A percentile compares a stretch with the other conserved stretches of the same genome.
Evolutionary conservation across 2,888 invertebrate genomes (phyloP).

Genomic region (Chrysolina oricalcia): DNA sequence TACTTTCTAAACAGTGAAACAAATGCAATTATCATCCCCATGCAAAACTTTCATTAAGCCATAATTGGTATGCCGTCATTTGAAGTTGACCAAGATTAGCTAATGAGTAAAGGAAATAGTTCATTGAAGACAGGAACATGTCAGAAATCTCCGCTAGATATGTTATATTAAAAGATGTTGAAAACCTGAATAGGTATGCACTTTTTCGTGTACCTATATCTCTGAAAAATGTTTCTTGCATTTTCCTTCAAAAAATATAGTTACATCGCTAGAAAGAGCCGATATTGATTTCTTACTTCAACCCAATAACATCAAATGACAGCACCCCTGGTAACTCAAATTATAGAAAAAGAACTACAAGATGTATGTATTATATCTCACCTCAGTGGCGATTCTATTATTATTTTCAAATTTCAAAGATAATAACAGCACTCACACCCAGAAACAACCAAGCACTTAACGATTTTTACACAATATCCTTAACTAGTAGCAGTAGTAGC

Average conservation of each 20-base stretch:
- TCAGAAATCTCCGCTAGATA: too few relatives aligned
- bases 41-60: too few relatives aligned
- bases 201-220: background rate
- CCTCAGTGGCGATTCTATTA: background rate
- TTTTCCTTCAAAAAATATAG: background rate
- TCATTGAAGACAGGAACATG: too few relatives aligned
- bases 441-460: background rate
- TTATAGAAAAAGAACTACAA: background rate
- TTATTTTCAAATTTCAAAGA: background rate
- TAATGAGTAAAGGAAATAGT: too few relatives aligned
- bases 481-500: background rate
- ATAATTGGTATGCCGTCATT: too few relatives aligned
- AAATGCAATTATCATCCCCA: background rate
- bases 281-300: slow-evolving; percentile 1
- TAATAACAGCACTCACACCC: background rate
- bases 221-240: background rate
- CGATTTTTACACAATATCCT: background rate
- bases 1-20: slow-evolving; percentile 1
- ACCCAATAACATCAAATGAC: background rate
- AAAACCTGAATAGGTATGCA: too few relatives aligned
- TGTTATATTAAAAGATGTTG: too few relatives aligned
- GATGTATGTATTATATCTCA: background rate
- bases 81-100: too few relatives aligned
- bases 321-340: background rate
- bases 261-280: background rate